Evolutionary conservation across 1,140 invertebrate genomes (phyloP).

Genomic region (Globodera ellingtonae): DNA sequence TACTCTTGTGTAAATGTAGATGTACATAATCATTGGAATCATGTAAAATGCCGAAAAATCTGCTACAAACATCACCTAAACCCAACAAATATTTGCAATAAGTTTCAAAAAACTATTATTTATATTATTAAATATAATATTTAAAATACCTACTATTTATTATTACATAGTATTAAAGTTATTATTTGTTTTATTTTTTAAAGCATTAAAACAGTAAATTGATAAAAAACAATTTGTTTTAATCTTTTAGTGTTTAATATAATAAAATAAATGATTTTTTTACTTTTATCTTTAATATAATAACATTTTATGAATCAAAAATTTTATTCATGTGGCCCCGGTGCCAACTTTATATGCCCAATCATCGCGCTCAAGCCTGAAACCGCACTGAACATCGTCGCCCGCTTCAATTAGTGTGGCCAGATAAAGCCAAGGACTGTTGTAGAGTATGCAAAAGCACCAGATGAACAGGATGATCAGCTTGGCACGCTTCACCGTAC

Average conservation of each 20-base stretch:
- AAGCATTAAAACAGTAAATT: neutral
- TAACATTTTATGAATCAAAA: too few species aligned
- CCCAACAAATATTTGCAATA: too few species aligned
- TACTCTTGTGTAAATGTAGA: conserved; percentile 59
- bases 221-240: too few species aligned
- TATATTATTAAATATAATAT: too few species aligned
- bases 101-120: neutral
- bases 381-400: conserved; percentile 47
- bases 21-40: conserved; percentile 62
- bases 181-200: conserved; percentile 6
- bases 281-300: too few species aligned
- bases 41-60: conserved; percentile 61
- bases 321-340: too few species aligned
- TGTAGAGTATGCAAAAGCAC: conserved; percentile 63
- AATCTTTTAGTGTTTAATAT: too few species aligned
- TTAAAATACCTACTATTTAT: neutral
- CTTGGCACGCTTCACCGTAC: conserved; percentile 64
- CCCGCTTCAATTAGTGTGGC: conserved; percentile 54
- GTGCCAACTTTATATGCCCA: conserved; percentile 59
- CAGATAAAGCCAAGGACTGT: conserved; percentile 65
- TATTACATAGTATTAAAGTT: neutral
- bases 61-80: conserved; percentile 49
- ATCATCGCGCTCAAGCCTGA: conserved; percentile 53
- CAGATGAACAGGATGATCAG: conserved; percentile 63
- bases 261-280: too few species aligned